Evolutionary conservation across 2,113 vertebrate species (phyloP).

Genomic region (Talpa occidentalis): DNA sequence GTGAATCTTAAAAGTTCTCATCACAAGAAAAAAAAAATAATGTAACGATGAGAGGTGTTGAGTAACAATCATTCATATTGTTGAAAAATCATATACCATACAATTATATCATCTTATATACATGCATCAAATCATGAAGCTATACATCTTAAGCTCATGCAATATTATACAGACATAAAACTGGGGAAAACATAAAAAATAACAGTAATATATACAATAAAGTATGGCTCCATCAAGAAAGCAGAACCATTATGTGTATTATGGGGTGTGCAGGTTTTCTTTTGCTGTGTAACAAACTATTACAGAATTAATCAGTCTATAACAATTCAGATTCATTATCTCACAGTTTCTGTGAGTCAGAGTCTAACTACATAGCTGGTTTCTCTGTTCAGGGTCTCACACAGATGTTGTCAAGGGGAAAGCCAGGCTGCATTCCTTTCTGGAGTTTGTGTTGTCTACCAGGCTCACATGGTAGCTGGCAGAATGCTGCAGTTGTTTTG

Average conservation of each 20-base stretch:
- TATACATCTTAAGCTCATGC: neutral
- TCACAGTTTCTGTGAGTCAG: neutral
- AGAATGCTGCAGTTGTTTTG: neutral
- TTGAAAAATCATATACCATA: neutral
- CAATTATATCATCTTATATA: neutral
- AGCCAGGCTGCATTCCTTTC: neutral
- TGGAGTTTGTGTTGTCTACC: neutral
- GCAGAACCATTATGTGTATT: neutral
- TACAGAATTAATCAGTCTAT: neutral
- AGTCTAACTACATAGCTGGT: neutral
- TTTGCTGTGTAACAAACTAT: neutral
- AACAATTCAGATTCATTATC: neutral
- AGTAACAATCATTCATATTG: neutral
- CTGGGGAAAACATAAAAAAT: neutral
- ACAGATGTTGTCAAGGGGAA: neutral
- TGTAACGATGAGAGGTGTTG: neutral
- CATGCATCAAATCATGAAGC: neutral
- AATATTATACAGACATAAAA: neutral
- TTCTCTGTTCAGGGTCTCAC: neutral
- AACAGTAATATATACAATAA: neutral
- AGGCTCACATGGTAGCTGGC: neutral
- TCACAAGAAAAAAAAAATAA: neutral
- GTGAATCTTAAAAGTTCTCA: neutral
- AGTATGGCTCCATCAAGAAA: neutral
- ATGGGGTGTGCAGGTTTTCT: neutral